Evolutionary conservation across 1,140 invertebrate genomes (phyloP), one percentile per base, ranked within the genome.

Genomic region (Drosophila ironensis): DNA sequence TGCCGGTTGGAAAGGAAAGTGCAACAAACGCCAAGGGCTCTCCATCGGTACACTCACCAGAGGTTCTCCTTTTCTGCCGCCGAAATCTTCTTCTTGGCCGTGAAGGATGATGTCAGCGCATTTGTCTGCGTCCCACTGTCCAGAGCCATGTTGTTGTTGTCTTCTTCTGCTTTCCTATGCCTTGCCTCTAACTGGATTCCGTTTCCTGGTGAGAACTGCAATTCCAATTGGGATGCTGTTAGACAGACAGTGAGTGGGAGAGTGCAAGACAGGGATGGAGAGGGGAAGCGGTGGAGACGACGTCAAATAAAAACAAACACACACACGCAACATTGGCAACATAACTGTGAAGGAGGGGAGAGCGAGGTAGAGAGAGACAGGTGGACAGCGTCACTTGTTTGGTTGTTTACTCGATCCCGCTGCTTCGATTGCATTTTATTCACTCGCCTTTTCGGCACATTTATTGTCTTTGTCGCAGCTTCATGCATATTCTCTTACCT

Each of bases 41-140:
- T n/a, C n/a, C n/a, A n/a, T n/a, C n/a, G n/a, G n/a, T n/a, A n/a
- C n/a, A 89, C 87, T 89, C 41, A 89, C 87, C 87, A 89, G 57
- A 89, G 63, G 38, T 89, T 89, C 61, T 89, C 87, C 76, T 88
- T 88, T 41, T 89, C 87, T 47, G 70, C 59, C 8, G 71, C 70
- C 53, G 78, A 70, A 86, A 87, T 87, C 78, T 89, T 89, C 69
- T 89, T 89, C 12, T 82, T 81, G 9, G 59, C 67, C 12, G 87
- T 89, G 38, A 89, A 89, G 54, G 87, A 89, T 89, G 87, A 89
- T 87, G 87, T 89, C 82, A 89, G 87, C 75, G 87, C 86, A 81
- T 88, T 87, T 33, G 86, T 84, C 53, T 88, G 84, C 48, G 75
- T 80, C 42, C 75, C 81, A 71, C 82, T 88, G 28, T 89, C 87